phyloP scores from a whole-genome alignment of 2,113 vertebrate genomes.

The Tursiops truncatus region DNA sequence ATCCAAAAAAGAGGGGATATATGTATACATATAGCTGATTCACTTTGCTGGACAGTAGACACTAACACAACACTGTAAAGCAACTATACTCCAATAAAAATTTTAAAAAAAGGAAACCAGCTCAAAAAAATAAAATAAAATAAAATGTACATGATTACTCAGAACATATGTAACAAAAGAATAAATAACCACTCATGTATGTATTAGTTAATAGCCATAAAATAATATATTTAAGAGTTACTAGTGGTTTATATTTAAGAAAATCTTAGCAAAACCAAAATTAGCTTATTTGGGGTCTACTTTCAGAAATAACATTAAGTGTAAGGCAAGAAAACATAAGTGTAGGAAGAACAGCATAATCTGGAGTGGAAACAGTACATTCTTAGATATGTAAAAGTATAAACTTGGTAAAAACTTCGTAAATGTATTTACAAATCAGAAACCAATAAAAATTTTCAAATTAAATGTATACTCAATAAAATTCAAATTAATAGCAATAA shows the following conservation, averaged over 20 bases:
- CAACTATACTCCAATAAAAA: too few relatives aligned
- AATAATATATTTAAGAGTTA: not conserved
- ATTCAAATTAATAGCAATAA: not conserved
- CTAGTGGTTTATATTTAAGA: not conserved
- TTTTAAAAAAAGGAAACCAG: too few relatives aligned
- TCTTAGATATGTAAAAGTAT: not conserved
- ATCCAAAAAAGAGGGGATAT: too few relatives aligned
- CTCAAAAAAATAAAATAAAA: not conserved
- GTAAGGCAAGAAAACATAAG: not conserved
- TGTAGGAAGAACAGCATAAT: not conserved
- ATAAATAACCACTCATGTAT: not conserved
- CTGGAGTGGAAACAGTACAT: not conserved
- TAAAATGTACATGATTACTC: not conserved
- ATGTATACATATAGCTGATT: too few relatives aligned
- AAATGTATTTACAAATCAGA: not conserved
- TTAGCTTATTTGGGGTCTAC: not conserved
- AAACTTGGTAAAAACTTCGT: not conserved
- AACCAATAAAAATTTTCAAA: not conserved
- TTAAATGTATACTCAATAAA: not conserved
- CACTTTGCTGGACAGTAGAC: too few relatives aligned
- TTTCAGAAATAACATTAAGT: not conserved
- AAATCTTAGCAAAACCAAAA: not conserved
- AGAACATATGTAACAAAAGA: not conserved
- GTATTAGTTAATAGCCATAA: not conserved
- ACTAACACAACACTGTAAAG: too few relatives aligned